Conservation (phyloP, 2,888 invertebrate species). For the Encarsia formosa region DNA sequence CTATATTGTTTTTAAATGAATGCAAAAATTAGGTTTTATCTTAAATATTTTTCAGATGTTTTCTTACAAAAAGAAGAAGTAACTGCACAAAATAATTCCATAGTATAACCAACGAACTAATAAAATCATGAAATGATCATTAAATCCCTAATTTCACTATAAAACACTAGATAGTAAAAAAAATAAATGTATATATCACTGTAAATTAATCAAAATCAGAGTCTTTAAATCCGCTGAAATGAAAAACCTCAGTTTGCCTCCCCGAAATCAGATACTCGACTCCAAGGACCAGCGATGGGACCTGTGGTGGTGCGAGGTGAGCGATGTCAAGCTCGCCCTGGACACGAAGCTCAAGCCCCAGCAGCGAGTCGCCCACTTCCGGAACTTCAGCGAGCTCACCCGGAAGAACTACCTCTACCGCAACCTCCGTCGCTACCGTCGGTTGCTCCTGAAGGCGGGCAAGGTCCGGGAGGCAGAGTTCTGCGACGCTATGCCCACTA, state of each 20-base stretch:
- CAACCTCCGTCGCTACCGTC: slow-evolving; percentile 54
- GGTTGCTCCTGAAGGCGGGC: slow-evolving; percentile 37
- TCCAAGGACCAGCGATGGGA: slow-evolving; percentile 52
- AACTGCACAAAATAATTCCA: too few species aligned
- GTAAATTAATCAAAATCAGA: not conserved
- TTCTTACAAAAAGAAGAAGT: too few species aligned
- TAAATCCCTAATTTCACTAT: too few species aligned
- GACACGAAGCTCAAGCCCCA: slow-evolving; percentile 31
- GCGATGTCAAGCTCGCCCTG: slow-evolving; percentile 51
- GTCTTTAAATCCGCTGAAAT: not conserved
- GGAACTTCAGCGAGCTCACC: slow-evolving; percentile 61
- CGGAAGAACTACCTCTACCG: slow-evolving; percentile 58
- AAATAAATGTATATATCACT: too few species aligned
- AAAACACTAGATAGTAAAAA: too few species aligned
- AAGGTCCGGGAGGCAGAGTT: slow-evolving; percentile 49
- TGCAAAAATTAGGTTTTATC: too few species aligned
- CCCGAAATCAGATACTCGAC: slow-evolving; percentile 38
- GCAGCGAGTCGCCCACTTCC: slow-evolving; percentile 59
- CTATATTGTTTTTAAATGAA: too few species aligned
- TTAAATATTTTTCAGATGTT: too few species aligned
- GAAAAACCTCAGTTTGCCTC: not conserved
- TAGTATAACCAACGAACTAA: too few species aligned
- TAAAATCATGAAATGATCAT: too few species aligned
- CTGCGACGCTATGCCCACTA: slow-evolving; percentile 58
- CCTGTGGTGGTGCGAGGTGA: slow-evolving; percentile 60